A percentile compares a stretch with the other conserved stretches of the same genome.
These are phyloP conservation scores for Leptonema lineaticorne DNA, from an alignment of 1,140 invertebrate genomes.

Conservation along the genomic window DNA sequence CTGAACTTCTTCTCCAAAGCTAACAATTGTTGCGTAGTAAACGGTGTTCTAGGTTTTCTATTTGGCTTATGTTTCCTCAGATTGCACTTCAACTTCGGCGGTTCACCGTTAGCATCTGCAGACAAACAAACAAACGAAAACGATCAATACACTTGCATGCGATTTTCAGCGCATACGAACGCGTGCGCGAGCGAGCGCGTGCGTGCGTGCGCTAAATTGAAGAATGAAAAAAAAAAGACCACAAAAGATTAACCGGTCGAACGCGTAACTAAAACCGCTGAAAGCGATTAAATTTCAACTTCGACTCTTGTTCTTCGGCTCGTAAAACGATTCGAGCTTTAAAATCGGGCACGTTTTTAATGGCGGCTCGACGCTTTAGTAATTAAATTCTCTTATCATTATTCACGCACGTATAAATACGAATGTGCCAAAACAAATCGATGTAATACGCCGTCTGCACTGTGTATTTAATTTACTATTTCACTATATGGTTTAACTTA, in stretches of 20 bases:
- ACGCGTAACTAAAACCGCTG: slow-evolving; percentile 10
- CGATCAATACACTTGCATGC: neutral
- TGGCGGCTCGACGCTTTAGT: neutral
- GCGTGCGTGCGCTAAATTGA: no score
- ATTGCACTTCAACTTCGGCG: slow-evolving; percentile 88
- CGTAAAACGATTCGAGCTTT: slow-evolving; percentile 20
- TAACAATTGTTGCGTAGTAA: slow-evolving; percentile 93
- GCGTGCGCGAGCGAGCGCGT: neutral
- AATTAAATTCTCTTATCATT: slow-evolving; percentile 28
- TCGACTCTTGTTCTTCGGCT: neutral
- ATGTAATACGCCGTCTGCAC: no score
- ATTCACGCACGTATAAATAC: neutral
- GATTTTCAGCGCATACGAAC: neutral
- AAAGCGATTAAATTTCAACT: slow-evolving; percentile 17
- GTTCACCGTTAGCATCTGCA: slow-evolving; percentile 69
- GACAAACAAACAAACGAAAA: slow-evolving; percentile 45
- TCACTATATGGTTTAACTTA: no score
- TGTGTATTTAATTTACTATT: no score
- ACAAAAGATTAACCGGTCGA: slow-evolving; percentile 27
- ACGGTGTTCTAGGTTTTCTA: slow-evolving; percentile 94
- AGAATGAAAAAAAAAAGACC: neutral
- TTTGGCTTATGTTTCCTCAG: slow-evolving; percentile 92
- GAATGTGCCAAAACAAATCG: neutral
- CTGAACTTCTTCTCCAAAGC: slow-evolving; percentile 95
- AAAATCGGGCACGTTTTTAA: neutral